Base-by-base conservation (phyloP, 2,113 vertebrate species). In the Plotosus lineatus region DNA sequence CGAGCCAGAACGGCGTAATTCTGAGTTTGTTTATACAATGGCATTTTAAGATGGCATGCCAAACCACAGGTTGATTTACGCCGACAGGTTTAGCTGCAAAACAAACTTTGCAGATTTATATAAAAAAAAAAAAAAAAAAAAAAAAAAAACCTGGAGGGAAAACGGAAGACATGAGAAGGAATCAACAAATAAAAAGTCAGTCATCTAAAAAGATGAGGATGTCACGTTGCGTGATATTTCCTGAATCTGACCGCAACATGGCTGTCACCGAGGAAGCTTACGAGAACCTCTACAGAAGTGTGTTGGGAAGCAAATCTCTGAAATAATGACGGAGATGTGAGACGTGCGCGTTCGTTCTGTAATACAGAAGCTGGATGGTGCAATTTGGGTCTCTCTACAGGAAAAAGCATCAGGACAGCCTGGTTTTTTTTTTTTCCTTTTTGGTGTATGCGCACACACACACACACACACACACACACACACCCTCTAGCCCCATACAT, bases 21-120 rank as follows among this genome's bases (percentile, higher is more conserved):
- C 2, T 73, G 21, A 1, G 19, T 23, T 23, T 36, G 17, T 73
- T 73, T 51, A 51, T 4, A 15, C 19, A 0, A 28, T 10, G 17
- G 17, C 19, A 28, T 56, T 38, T 46, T 21, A 50, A 60, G 56
- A 10, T 36, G 3, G 55, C 11, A 5, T 33, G 53, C 60, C 83
- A 74, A 68, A 77, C 61, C 79, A 21, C 40, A 19, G 42, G 55
- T 31, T 58, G 79, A 84, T 84, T 84, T 61, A 84, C 56, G 31
- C 3, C 6, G 23, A 28, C 80, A 9, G 3, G 19, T 76, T 76
- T 31, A 46, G 55, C 56, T 72, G 48, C 55, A 40, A 81, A 63
- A 81, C 21, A 19, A 79, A 72, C 12, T 31, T 66, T 19, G 23
- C 23, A 31, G 78, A 77, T 69, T 50, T 15, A 73, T 11, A 78